These are phyloP conservation scores for Pseudonaja textilis DNA, from an alignment of 2,113 vertebrate genomes.

Conservation along the genomic window DNA sequence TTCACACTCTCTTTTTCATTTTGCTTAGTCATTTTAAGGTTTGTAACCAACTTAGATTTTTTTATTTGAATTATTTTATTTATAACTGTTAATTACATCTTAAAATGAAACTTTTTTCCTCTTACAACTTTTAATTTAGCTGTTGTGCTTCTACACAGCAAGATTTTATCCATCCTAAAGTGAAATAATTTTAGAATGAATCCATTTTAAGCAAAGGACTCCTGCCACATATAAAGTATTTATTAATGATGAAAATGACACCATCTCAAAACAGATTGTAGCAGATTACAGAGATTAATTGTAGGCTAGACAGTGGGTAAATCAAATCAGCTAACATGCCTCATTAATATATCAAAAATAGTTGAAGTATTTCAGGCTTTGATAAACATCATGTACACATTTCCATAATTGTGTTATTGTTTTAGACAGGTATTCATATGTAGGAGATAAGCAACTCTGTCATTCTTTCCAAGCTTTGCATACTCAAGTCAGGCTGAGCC, in stretches of 20 bases:
- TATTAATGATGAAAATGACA: neutral
- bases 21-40: neutral
- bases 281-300: neutral
- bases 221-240: neutral
- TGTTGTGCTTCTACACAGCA: neutral
- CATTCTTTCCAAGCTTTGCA: neutral
- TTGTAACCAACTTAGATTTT: neutral
- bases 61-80: neutral
- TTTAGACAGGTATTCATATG: neutral
- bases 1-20: neutral
- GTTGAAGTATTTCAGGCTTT: neutral
- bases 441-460: neutral
- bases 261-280: neutral
- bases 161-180: neutral
- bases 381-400: neutral
- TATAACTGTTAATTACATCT: neutral
- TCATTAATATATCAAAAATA: neutral
- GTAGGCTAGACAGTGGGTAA: neutral
- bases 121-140: neutral
- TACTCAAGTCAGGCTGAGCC: neutral
- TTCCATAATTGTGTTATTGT: neutral
- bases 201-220: neutral
- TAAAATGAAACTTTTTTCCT: neutral
- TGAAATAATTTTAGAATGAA: neutral
- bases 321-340: neutral